phyloP scores from a whole-genome alignment of 2,797 vertebrate species.

The Gobio occitaniae region DNA sequence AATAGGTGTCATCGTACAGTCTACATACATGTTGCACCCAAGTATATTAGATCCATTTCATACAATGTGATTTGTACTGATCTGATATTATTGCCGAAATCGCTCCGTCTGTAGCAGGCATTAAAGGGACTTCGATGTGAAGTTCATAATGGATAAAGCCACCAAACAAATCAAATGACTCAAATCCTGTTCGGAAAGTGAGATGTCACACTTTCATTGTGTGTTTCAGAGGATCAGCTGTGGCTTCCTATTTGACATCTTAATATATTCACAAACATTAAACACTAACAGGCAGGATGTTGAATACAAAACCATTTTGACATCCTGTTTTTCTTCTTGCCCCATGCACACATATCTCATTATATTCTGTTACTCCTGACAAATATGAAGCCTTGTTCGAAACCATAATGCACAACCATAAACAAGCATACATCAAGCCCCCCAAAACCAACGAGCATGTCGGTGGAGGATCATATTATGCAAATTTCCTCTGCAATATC shows the following conservation, averaged over 20 bases:
- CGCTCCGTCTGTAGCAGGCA: too few species aligned
- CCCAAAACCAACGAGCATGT: conserved; percentile 7
- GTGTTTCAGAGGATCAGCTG: neutral
- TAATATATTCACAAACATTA: neutral
- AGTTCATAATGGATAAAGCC: neutral
- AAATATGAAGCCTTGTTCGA: neutral
- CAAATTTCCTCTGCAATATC: neutral
- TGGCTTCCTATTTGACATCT: neutral
- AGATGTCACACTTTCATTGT: conserved; percentile 7
- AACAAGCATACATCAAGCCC: conserved; percentile 19
- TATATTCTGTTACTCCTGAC: neutral
- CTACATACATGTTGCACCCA: too few species aligned
- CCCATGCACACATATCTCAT: neutral
- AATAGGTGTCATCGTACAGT: too few species aligned
- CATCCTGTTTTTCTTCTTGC: neutral
- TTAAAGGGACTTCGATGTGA: neutral
- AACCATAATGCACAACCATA: neutral
- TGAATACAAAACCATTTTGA: neutral
- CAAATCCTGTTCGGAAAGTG: neutral
- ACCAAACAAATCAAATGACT: neutral
- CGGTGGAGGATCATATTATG: conserved; percentile 41
- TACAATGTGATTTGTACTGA: too few species aligned
- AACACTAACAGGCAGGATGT: neutral
- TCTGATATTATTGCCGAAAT: too few species aligned
- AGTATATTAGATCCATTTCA: too few species aligned